Evolutionary conservation across 2,888 invertebrate species (phyloP).

Genomic region (Oxytorus armatus): DNA sequence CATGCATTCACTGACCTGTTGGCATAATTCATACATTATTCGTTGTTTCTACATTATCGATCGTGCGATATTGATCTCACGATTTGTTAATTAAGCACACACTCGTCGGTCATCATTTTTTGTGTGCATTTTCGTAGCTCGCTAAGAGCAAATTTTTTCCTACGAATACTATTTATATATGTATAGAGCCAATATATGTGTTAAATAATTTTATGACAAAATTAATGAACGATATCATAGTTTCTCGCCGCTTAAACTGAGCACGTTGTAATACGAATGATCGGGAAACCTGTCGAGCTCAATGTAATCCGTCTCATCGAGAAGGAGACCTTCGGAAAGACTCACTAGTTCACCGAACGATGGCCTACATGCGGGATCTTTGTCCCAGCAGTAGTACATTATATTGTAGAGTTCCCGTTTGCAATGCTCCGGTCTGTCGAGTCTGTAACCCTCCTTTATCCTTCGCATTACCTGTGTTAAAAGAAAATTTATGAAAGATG

Average conservation of each 20-base stretch:
- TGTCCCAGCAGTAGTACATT: slow-evolving; percentile 98
- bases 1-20: slow-evolving; percentile 46
- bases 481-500: background rate
- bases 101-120: background rate
- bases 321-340: slow-evolving; percentile 92
- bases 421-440: slow-evolving; percentile 97
- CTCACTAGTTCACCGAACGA: slow-evolving; percentile 93
- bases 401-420: slow-evolving; percentile 96
- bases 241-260: slow-evolving; percentile 94
- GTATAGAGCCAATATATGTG: too few species aligned
- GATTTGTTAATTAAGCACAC: background rate
- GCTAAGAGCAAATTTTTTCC: too few species aligned
- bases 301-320: slow-evolving; percentile 97
- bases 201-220: background rate
- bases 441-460: slow-evolving; percentile 92
- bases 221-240: slow-evolving; percentile 82
- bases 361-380: slow-evolving; percentile 92
- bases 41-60: slow-evolving; percentile 9
- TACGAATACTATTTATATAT: too few species aligned
- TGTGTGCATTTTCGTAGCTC: too few species aligned
- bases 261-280: slow-evolving; percentile 95
- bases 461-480: slow-evolving; percentile 88
- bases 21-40: background rate
- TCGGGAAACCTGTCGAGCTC: slow-evolving; percentile 96
- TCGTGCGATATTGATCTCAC: slow-evolving; percentile 10